These are phyloP conservation scores for Hoplias malabaricus DNA, from an alignment of 2,113 vertebrate genomes.

Conservation along the genomic window DNA sequence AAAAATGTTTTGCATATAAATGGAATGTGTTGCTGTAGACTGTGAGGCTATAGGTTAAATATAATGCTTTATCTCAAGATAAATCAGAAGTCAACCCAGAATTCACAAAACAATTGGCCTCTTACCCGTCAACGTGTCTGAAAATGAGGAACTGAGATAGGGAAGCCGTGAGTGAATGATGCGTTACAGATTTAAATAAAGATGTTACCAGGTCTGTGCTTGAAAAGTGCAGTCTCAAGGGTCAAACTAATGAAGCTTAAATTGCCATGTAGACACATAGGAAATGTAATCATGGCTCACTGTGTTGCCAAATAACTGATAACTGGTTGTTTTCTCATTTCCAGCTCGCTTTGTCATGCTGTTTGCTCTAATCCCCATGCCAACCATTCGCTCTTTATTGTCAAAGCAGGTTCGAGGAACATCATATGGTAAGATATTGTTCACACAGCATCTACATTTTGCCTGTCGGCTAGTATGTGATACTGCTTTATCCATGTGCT, in stretches of 20 bases:
- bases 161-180: conserved; percentile 8
- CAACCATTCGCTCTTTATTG: conserved; percentile 88
- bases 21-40: not conserved
- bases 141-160: conserved; percentile 28
- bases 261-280: not conserved
- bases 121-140: not conserved
- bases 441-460: not conserved
- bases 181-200: not conserved
- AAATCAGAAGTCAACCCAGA: not conserved
- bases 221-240: not conserved
- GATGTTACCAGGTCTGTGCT: not conserved
- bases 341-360: conserved; percentile 85
- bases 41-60: conserved; percentile 2
- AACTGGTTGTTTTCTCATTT: conserved; percentile 39
- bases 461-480: not conserved
- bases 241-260: not conserved
- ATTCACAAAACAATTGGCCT: not conserved
- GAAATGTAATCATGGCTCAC: not conserved
- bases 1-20: not conserved
- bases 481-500: not conserved
- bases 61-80: not conserved
- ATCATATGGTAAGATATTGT: conserved; percentile 78
- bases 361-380: conserved; percentile 89
- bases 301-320: not conserved
- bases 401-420: conserved; percentile 85